These are phyloP conservation scores for Deilephila porcellus DNA, from an alignment of 2,888 invertebrate species.

Conservation along the genomic window DNA sequence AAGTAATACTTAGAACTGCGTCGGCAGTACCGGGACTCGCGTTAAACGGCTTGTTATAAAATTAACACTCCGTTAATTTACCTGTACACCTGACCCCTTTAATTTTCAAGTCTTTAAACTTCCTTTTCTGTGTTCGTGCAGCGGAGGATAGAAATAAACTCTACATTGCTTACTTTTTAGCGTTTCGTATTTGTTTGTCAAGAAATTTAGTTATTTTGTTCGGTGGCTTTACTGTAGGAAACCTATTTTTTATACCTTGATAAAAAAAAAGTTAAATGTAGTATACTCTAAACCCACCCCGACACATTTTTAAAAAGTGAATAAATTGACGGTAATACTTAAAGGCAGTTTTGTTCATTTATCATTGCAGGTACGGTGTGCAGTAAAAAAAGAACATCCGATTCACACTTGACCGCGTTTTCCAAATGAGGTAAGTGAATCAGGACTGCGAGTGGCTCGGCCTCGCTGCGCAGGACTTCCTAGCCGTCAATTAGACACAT, in stretches of 20 bases:
- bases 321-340: too few relatives aligned
- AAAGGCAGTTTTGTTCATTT: conserved; percentile 4
- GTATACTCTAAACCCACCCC: not conserved
- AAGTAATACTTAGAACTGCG: not conserved
- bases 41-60: conserved; percentile 25
- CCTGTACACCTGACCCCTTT: conserved; percentile 12
- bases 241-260: not conserved
- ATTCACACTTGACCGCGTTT: conserved; percentile 44
- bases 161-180: not conserved
- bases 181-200: not conserved
- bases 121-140: conserved; percentile 15
- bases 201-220: not conserved
- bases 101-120: conserved; percentile 16
- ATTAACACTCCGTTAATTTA: conserved; percentile 20
- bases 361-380: conserved; percentile 1
- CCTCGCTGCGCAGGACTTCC: conserved; percentile 57
- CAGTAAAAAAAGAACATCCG: not conserved
- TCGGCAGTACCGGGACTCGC: not conserved
- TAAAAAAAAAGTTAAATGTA: not conserved
- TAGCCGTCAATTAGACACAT: conserved; percentile 79
- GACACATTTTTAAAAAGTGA: too few relatives aligned
- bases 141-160: not conserved
- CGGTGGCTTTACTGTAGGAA: too few relatives aligned
- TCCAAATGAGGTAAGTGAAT: conserved; percentile 65
- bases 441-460: conserved; percentile 55